Base-by-base conservation (phyloP, 2,797 vertebrate genomes). In the Notolabrus celidotus region DNA sequence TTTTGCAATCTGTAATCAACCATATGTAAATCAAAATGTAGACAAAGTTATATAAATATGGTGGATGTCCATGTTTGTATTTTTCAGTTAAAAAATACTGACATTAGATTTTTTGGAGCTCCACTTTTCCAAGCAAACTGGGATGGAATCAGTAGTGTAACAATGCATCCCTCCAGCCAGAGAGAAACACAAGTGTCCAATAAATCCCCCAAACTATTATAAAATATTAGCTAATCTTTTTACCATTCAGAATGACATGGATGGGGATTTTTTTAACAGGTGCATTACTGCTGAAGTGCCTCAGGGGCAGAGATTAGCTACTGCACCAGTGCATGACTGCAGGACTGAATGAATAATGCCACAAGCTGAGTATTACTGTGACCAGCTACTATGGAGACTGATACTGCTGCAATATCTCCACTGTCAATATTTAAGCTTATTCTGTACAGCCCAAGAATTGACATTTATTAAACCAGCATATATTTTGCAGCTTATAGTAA, bases 171-270 rank as follows among this genome's bases (percentile, higher is more conserved):
- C 71, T 69, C 66, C 47, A 80, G 58, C 55, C 66, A 53, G 49
- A 69, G 55, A 74, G 39, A 75, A 74, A 64, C 63, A 70, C 63
- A 52, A 59, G 31, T 74, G 60, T 64, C 70, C 61, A 63, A 55
- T 77, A 82, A 89, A 85, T 85, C 82, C 80, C 73, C 73, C 56
- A 50, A 78, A 85, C 82, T 79, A 65, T 84, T 80, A 61, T 61
- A 55, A 86, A 87, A 88, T 86, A 88, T 86, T 85, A 79, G 80
- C 59, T 85, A 75, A 90, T 90, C 85, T 84, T 78, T 79, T 72
- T 63, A 80, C 79, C 84, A 79, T 84, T 85, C 71, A 77, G 51
- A 85, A 83, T 71, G 74, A 79, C 80, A 89, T 52, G 72, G 86
- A 72, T 62, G 69, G 72, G 80, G 69, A 83, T 87, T 85, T 86